These are phyloP conservation scores for Notolepis coatsorum DNA, from an alignment of 2,797 vertebrate species.

Conservation along the genomic window DNA sequence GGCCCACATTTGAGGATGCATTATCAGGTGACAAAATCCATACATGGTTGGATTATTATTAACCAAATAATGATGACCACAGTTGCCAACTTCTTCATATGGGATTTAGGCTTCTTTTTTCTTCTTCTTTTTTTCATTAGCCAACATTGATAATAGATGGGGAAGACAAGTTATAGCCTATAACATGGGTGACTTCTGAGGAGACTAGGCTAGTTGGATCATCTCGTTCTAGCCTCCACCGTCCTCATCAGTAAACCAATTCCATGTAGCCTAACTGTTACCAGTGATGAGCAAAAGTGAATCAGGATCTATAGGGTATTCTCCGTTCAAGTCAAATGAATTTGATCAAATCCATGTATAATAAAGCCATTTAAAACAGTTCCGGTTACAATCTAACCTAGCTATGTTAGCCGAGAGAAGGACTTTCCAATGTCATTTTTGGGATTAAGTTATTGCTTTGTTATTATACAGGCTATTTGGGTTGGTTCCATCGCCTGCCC, in stretches of 20 bases:
- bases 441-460: slow-evolving; percentile 12
- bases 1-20: slow-evolving; percentile 40
- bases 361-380: too few relatives aligned
- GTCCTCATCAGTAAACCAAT: slow-evolving; percentile 22
- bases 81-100: slow-evolving; percentile 41
- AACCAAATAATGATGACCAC: slow-evolving; percentile 65
- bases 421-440: slow-evolving; percentile 73
- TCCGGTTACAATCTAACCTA: not conserved
- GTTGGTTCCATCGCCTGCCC: slow-evolving; percentile 7
- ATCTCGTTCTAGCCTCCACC: slow-evolving; percentile 22
- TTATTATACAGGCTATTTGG: slow-evolving; percentile 1
- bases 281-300: slow-evolving; percentile 8
- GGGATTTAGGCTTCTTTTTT: not conserved
- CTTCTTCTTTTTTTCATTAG: too few relatives aligned
- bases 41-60: too few relatives aligned
- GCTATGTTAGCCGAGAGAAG: slow-evolving; percentile 31
- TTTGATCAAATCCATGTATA: too few relatives aligned
- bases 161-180: slow-evolving; percentile 63
- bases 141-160: slow-evolving; percentile 41
- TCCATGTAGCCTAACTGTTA: slow-evolving; percentile 20
- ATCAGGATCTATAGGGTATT: not conserved
- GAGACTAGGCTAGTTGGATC: slow-evolving; percentile 43
- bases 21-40: slow-evolving; percentile 44
- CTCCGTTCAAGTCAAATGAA: too few relatives aligned
- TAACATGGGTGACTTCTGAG: too few relatives aligned